These are phyloP conservation scores for Dasyornis broadbenti DNA, from an alignment of 2,113 vertebrate genomes.

Conservation along the genomic window DNA sequence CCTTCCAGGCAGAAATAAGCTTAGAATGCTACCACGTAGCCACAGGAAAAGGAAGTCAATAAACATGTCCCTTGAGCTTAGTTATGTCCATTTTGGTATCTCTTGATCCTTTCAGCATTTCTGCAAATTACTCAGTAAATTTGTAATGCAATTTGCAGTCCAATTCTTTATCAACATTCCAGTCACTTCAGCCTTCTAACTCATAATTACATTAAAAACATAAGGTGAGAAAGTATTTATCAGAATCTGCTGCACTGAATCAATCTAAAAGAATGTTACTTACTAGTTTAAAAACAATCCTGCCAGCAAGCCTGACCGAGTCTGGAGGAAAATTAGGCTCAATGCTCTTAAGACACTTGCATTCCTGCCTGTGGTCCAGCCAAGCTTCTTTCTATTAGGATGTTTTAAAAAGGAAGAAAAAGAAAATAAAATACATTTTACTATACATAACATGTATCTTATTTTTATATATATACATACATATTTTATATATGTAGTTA, in stretches of 20 bases:
- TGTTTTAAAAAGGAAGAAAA: not conserved
- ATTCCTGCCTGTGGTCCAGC: conserved; percentile 87
- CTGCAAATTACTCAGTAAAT: not conserved
- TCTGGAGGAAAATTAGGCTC: conserved; percentile 86
- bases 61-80: not conserved
- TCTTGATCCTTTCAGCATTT: not conserved
- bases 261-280: conserved; percentile 25
- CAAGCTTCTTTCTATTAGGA: conserved; percentile 84
- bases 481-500: not conserved
- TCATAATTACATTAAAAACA: conserved; percentile 36
- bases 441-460: not conserved
- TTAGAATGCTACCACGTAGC: not conserved
- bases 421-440: not conserved
- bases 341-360: conserved; percentile 80
- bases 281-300: conserved; percentile 87
- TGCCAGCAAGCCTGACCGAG: conserved; percentile 87
- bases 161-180: not conserved
- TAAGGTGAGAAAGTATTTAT: not conserved
- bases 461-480: not conserved
- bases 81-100: not conserved
- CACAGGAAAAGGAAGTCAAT: not conserved
- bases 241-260: not conserved
- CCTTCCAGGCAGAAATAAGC: not conserved
- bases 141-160: not conserved
- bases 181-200: not conserved